A percentile compares a stretch with the other conserved stretches of the same genome.
Evolutionary conservation across 2,888 invertebrate genomes (phyloP).

Genomic region (Meta bourneti): DNA sequence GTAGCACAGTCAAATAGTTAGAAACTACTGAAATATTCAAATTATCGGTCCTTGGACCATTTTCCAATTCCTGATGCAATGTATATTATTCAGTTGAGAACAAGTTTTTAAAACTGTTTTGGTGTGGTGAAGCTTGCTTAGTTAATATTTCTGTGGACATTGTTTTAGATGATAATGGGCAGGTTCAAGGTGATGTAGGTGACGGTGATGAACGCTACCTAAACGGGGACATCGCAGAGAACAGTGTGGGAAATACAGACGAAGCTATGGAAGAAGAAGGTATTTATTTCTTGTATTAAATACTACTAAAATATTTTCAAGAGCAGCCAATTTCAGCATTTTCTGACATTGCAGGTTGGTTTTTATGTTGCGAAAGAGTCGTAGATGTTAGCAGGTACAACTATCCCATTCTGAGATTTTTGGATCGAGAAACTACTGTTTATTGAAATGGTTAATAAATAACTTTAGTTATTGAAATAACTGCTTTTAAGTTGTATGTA

Average conservation of each 20-base stretch:
- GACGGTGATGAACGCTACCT: constrained; percentile 83
- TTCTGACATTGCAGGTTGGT: neutral
- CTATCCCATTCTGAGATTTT: too few species aligned
- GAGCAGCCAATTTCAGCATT: neutral
- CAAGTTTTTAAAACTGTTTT: neutral
- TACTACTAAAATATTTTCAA: neutral
- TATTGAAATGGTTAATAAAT: neutral
- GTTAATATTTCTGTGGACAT: neutral
- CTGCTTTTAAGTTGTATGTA: too few species aligned
- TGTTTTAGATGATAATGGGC: constrained; percentile 77
- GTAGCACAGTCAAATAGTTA: too few species aligned
- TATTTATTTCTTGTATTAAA: neutral
- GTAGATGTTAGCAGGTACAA: too few species aligned
- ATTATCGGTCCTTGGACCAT: too few species aligned
- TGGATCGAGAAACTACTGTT: neutral
- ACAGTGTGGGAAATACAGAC: constrained; percentile 77
- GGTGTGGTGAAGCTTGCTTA: neutral
- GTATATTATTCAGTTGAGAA: too few species aligned
- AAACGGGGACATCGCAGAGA: constrained; percentile 82
- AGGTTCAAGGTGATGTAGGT: constrained; percentile 80
- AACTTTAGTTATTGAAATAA: too few species aligned
- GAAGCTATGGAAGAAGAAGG: constrained; percentile 78
- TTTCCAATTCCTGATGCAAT: too few species aligned
- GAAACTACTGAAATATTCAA: too few species aligned
- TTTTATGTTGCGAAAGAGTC: neutral